phyloP scores from a whole-genome alignment of 2,797 vertebrate species.

The Okamejei kenojei region DNA sequence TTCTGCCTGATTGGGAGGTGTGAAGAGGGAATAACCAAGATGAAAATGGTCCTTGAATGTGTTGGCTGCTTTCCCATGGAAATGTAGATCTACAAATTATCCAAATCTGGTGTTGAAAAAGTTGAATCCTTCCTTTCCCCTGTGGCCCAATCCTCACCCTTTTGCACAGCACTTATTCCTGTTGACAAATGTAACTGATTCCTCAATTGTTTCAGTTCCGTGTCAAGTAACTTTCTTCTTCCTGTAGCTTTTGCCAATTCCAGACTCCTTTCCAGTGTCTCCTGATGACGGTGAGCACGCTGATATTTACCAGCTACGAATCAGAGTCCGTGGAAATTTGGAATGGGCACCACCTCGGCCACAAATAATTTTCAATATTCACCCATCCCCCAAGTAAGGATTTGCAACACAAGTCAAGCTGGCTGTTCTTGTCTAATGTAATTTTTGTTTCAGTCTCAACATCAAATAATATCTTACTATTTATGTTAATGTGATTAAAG shows the following conservation, averaged over 20 bases:
- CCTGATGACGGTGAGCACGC: constrained; percentile 92
- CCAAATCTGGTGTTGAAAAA: not conserved
- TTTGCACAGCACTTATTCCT: not conserved
- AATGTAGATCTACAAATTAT: not conserved
- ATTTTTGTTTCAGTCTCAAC: not conserved
- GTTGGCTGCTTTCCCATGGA: not conserved
- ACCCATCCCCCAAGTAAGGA: constrained; percentile 82
- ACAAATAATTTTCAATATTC: constrained; percentile 95
- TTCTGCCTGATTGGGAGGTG: too few relatives aligned
- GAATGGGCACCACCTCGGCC: constrained; percentile 95
- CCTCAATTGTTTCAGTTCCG: not conserved
- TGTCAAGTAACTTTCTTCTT: constrained; percentile 33
- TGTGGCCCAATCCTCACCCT: not conserved
- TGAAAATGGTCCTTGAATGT: too few relatives aligned
- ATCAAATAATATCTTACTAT: too few relatives aligned
- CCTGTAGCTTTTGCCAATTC: constrained; percentile 84
- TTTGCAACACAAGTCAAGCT: not conserved
- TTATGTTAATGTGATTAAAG: constrained; percentile 50
- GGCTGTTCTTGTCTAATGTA: not conserved
- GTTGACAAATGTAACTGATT: not conserved
- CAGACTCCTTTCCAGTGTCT: constrained; percentile 88
- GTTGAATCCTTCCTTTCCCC: not conserved
- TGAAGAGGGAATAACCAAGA: too few relatives aligned
- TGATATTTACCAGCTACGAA: constrained; percentile 90
- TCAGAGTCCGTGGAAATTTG: constrained; percentile 88